Conservation (phyloP, 2,888 invertebrate genomes). For the Trichopoda pennipes region DNA sequence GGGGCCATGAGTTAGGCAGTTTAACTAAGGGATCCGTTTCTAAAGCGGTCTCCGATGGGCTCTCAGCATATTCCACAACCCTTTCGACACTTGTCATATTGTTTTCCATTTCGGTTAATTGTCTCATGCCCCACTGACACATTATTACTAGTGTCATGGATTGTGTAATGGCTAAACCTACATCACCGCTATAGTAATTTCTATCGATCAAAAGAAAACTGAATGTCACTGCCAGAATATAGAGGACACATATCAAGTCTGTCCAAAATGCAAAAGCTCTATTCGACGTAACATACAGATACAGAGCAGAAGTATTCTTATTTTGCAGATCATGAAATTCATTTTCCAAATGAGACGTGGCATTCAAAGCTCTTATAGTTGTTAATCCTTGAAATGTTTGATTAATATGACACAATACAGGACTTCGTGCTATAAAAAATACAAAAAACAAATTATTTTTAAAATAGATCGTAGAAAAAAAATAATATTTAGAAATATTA, state of each 20-base stretch:
- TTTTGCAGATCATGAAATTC: slow-evolving; percentile 85
- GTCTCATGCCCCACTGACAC: slow-evolving; percentile 92
- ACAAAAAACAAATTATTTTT: neutral
- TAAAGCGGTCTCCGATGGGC: slow-evolving; percentile 84
- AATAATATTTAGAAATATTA: no score
- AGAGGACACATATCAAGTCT: slow-evolving; percentile 92
- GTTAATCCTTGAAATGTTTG: slow-evolving; percentile 89
- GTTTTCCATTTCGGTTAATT: slow-evolving; percentile 91
- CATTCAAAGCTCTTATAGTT: slow-evolving; percentile 88
- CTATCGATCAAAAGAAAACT: no score
- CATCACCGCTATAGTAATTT: slow-evolving; percentile 84
- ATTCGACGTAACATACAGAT: slow-evolving; percentile 90
- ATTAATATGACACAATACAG: slow-evolving; percentile 89
- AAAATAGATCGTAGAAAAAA: no score
- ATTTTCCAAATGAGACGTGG: slow-evolving; percentile 83
- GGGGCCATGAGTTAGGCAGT: slow-evolving; percentile 85
- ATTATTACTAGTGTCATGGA: slow-evolving; percentile 86
- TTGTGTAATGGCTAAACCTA: slow-evolving; percentile 88
- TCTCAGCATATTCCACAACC: slow-evolving; percentile 88
- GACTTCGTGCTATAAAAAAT: slow-evolving; percentile 86
- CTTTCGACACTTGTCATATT: slow-evolving; percentile 93
- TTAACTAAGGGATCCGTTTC: slow-evolving; percentile 79
- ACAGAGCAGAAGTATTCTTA: slow-evolving; percentile 87
- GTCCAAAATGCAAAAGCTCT: slow-evolving; percentile 96
- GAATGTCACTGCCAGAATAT: slow-evolving; percentile 82